Evolutionary conservation across 2,113 vertebrate genomes (phyloP).

Genomic region (Vimba vimba): DNA sequence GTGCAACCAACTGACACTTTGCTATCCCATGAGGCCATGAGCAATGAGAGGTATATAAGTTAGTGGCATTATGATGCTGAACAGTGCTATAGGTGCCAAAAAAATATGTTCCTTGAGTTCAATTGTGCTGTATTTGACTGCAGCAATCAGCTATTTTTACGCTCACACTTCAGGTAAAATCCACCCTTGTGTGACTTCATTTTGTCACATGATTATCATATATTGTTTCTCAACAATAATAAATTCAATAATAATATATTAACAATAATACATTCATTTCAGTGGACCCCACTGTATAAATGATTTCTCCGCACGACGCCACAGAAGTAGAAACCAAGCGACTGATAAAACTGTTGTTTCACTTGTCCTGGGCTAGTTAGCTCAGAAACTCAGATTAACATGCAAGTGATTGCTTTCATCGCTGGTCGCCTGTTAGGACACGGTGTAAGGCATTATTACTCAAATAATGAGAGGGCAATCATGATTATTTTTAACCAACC

Average conservation of each 20-base stretch:
- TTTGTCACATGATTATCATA: not conserved
- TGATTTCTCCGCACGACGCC: not conserved
- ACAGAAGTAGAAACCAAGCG: not conserved
- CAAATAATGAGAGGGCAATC: not conserved
- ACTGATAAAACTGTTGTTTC: not conserved
- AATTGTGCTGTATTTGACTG: no score
- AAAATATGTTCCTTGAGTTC: no score
- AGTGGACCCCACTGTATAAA: not conserved
- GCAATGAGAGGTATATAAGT: not conserved
- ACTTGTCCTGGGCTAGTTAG: not conserved
- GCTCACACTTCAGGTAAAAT: not conserved
- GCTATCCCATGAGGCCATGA: not conserved
- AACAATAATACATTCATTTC: not conserved
- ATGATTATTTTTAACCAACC: conserved; percentile 2
- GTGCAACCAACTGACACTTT: not conserved
- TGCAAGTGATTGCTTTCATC: not conserved
- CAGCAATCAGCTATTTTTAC: not conserved
- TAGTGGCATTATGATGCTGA: not conserved
- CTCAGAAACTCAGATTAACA: not conserved
- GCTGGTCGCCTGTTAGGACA: not conserved
- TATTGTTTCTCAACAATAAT: not conserved
- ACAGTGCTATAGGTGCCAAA: no score
- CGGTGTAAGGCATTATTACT: not conserved
- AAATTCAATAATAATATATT: not conserved
- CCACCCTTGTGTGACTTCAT: not conserved